phyloP scores from a whole-genome alignment of 2,888 invertebrate species.

The Platerodrilus igneus region DNA sequence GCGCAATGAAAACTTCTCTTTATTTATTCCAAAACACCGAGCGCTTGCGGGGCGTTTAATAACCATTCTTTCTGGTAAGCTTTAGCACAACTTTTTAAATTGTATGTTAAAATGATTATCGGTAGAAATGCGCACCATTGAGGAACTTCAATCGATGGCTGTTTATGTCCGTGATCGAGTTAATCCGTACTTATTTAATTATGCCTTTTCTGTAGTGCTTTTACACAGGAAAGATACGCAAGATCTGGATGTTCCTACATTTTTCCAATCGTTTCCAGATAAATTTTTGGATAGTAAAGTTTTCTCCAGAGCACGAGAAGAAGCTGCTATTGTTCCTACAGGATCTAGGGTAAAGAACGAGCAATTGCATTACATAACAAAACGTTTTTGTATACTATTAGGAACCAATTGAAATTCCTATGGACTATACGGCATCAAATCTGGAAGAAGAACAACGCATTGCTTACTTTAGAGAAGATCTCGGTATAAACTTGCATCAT shows the following conservation, averaged over 20 bases:
- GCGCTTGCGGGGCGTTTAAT: constrained; percentile 67
- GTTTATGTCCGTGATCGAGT: constrained; percentile 68
- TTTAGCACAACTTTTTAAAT: constrained; percentile 16
- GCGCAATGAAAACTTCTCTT: constrained; percentile 63
- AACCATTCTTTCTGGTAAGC: constrained; percentile 61
- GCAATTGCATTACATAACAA: no score
- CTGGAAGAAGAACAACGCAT: constrained; percentile 73
- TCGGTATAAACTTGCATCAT: constrained; percentile 82
- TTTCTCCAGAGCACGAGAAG: constrained; percentile 65
- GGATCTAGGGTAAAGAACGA: constrained; percentile 62
- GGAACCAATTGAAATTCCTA: constrained; percentile 65
- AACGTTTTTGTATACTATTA: constrained; percentile 35
- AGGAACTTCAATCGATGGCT: constrained; percentile 66
- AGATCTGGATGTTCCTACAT: constrained; percentile 64
- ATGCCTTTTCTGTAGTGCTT: constrained; percentile 70
- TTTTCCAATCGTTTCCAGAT: constrained; percentile 75
- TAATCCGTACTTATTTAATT: constrained; percentile 78
- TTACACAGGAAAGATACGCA: constrained; percentile 70
- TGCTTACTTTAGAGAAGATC: constrained; percentile 81
- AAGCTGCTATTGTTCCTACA: constrained; percentile 57
- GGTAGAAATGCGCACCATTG: constrained; percentile 62
- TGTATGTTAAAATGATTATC: constrained; percentile 11
- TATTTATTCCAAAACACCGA: constrained; percentile 69
- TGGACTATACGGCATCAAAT: constrained; percentile 70
- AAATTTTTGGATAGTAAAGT: constrained; percentile 75